A percentile compares a stretch with the other conserved stretches of the same genome.
These are phyloP conservation scores for Pyralis farinalis DNA, from an alignment of 2,888 invertebrate genomes.

Conservation along the genomic window DNA sequence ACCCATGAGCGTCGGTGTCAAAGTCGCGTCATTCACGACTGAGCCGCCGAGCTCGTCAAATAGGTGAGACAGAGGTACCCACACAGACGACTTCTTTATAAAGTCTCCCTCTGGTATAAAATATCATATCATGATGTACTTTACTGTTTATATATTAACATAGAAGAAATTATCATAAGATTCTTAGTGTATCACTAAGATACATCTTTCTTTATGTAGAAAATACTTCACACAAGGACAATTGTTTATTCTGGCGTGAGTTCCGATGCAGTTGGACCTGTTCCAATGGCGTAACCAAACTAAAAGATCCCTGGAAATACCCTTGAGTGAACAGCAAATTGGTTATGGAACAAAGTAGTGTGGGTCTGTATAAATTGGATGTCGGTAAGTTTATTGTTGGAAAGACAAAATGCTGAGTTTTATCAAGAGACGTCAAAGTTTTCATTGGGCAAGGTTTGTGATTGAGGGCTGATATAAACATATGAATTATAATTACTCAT, in stretches of 20 bases:
- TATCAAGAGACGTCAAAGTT: neutral
- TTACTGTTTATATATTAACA: too few relatives aligned
- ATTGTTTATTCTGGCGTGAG: constrained; percentile 26
- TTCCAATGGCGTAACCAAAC: constrained; percentile 6
- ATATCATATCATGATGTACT: too few relatives aligned
- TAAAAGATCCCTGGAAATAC: neutral
- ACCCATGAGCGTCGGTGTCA: too few relatives aligned
- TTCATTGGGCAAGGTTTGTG: neutral
- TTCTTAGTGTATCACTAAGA: too few relatives aligned
- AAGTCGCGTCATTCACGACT: too few relatives aligned
- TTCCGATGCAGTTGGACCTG: constrained; percentile 31
- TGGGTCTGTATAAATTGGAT: constrained; percentile 7
- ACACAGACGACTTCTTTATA: too few relatives aligned
- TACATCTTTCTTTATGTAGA: constrained; percentile 14
- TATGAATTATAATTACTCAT: too few relatives aligned
- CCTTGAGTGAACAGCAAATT: neutral
- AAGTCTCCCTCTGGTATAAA: too few relatives aligned
- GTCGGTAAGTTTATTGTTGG: constrained; percentile 1
- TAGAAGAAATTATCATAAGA: too few relatives aligned
- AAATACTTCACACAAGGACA: constrained; percentile 23
- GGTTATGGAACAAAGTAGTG: neutral
- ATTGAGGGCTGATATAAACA: neutral
- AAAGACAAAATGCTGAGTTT: constrained; percentile 2
- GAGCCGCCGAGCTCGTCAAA: too few relatives aligned
- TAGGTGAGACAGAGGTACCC: too few relatives aligned